These are phyloP conservation scores for Mamestra brassicae DNA, from an alignment of 2,888 invertebrate species.

Conservation along the genomic window DNA sequence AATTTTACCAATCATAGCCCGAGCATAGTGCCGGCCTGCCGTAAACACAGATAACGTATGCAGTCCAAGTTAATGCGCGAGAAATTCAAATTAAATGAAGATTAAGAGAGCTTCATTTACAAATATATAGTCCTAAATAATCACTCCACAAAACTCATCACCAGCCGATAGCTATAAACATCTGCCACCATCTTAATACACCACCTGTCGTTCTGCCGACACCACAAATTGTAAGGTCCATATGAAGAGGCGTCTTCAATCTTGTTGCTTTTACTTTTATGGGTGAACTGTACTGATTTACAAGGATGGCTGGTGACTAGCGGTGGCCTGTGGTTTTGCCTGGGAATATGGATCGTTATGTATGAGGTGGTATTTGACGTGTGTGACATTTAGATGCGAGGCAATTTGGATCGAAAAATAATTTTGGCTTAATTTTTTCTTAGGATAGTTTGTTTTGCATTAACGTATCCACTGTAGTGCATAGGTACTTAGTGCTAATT, in stretches of 20 bases:
- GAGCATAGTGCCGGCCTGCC: too few species aligned
- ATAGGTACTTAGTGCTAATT: too few species aligned
- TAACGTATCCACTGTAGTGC: too few species aligned
- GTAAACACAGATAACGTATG: too few species aligned
- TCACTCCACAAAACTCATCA: constrained; percentile 47
- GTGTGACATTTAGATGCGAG: not conserved
- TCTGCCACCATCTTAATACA: constrained; percentile 37
- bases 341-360: constrained; percentile 38
- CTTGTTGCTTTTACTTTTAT: constrained; percentile 51
- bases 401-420: not conserved
- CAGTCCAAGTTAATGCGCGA: too few species aligned
- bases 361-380: not conserved
- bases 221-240: constrained; percentile 58
- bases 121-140: constrained; percentile 8
- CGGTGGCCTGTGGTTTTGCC: constrained; percentile 37
- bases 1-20: too few species aligned
- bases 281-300: constrained; percentile 56
- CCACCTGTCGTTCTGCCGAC: constrained; percentile 49
- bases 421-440: not conserved
- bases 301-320: constrained; percentile 39
- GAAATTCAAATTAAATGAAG: too few species aligned
- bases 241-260: constrained; percentile 45
- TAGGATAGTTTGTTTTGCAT: too few species aligned
- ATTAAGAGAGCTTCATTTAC: too few species aligned
- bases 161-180: constrained; percentile 35